phyloP scores from a whole-genome alignment of 2,888 invertebrate genomes.

The Cryptocephalus primarius region DNA sequence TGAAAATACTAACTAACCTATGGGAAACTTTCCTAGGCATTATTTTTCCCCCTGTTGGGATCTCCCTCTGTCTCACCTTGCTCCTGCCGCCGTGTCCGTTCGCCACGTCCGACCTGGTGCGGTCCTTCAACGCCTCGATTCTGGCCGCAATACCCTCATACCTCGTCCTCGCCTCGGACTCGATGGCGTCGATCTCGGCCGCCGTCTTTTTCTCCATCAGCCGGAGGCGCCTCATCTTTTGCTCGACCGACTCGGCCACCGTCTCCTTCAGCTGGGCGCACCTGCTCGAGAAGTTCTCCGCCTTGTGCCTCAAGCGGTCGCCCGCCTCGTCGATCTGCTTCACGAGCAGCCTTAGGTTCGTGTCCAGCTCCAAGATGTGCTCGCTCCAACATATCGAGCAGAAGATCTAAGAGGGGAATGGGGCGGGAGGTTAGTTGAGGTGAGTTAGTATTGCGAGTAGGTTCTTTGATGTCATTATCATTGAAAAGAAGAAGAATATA shows the following conservation, averaged over 20 bases:
- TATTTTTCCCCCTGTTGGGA: too few relatives aligned
- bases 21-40: too few relatives aligned
- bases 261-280: conserved; percentile 44
- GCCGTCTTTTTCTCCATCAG: conserved; percentile 37
- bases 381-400: conserved; percentile 50
- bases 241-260: conserved; percentile 42
- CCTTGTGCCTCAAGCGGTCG: conserved; percentile 43
- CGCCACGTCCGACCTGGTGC: conserved; percentile 28
- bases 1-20: too few relatives aligned
- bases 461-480: too few relatives aligned
- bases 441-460: too few relatives aligned
- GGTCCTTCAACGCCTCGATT: conserved; percentile 38
- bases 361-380: conserved; percentile 48
- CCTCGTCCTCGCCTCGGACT: conserved; percentile 37
- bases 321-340: conserved; percentile 46
- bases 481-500: too few relatives aligned
- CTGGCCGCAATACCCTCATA: conserved; percentile 40
- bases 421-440: too few relatives aligned
- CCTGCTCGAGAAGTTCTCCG: conserved; percentile 46
- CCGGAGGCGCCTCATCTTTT: conserved; percentile 41
- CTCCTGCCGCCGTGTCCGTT: conserved; percentile 22
- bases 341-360: conserved; percentile 43
- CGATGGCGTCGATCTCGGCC: conserved; percentile 36
- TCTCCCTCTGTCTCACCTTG: too few relatives aligned
- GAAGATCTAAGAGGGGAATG: too few relatives aligned